These are phyloP conservation scores for Strongylocentrotus purpuratus DNA, from an alignment of 35 echinoderm and acorn worm species.

Conservation along the genomic window DNA sequence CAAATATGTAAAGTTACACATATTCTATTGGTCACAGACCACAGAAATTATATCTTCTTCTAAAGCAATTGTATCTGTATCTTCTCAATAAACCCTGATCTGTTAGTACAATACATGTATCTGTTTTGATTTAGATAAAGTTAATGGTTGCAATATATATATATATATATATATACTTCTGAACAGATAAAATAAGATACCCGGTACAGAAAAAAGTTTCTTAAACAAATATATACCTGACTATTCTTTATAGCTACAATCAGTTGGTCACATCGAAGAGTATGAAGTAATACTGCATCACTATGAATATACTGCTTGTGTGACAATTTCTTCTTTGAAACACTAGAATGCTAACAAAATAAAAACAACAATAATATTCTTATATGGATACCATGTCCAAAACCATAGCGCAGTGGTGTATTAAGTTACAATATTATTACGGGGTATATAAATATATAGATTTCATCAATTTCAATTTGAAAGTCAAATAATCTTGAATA, in stretches of 20 bases:
- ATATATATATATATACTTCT: too few relatives aligned
- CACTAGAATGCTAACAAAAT: neutral
- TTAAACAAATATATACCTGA: neutral
- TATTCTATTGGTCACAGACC: too few relatives aligned
- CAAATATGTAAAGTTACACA: too few relatives aligned
- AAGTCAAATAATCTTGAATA: conserved; percentile 12
- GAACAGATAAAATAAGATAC: too few relatives aligned
- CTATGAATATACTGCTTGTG: neutral
- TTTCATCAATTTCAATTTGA: neutral
- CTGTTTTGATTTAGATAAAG: too few relatives aligned
- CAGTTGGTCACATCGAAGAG: neutral
- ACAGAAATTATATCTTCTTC: too few relatives aligned
- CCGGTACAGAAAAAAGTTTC: neutral
- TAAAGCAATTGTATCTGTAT: too few relatives aligned
- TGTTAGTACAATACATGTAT: too few relatives aligned
- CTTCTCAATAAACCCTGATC: too few relatives aligned
- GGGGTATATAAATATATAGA: neutral
- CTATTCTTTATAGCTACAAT: neutral
- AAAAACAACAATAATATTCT: neutral
- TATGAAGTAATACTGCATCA: neutral
- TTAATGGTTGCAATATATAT: too few relatives aligned
- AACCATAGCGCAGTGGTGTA: neutral
- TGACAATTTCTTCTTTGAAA: neutral
- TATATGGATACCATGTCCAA: neutral
- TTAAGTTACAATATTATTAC: neutral